Base-by-base conservation (phyloP, 2,113 vertebrate species). In the Catagonus wagneri region DNA sequence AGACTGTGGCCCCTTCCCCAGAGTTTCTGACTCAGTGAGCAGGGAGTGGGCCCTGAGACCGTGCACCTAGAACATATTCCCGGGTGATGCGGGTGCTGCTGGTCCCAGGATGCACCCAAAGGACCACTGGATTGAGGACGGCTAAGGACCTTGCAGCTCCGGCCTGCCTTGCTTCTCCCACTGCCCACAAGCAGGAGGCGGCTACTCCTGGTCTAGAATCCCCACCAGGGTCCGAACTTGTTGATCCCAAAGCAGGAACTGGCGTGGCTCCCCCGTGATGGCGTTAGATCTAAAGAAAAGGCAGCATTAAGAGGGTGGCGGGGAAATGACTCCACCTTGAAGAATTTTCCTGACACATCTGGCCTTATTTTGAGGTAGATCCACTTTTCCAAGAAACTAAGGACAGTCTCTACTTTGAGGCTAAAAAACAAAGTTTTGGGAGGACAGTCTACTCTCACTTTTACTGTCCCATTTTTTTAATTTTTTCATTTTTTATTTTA, bases 11-110 rank as follows among this genome's bases (percentile, higher is more conserved):
- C 19, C 7, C 12, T 79, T 32, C 22, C 56, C 27, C 20, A 4
- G 52, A 44, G 34, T 6, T 20, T 44, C 74, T 7, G 5, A 44
- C 2, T 68, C 52, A 17, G 56, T 14, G 8, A 32, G 3, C 16
- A 34, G 10, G n/a, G 44, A 9, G 7, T 6, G 25, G 9, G 34
- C 11, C 39, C 65, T 29, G 15, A 50, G 52, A 22, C 68, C n/a
- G 3, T 76, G 34, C 27, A n/a, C 7, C 34, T 52, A 1, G 0
- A 11, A 11, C 23, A 20, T 0, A 8, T 8, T 61, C 12, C 54
- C 32, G 4, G 32, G 25, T 17, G 11, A 22, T 6, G 25, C 3
- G 11, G 39, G 23, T 9, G 29, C 27, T 11, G 13, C 88, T 27
- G 15, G 23, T 44, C 17, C 19, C 65, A 3, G 36, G 27, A 16